Base-by-base conservation (phyloP, 2,797 vertebrate species). In the Epinephelus awoara region DNA sequence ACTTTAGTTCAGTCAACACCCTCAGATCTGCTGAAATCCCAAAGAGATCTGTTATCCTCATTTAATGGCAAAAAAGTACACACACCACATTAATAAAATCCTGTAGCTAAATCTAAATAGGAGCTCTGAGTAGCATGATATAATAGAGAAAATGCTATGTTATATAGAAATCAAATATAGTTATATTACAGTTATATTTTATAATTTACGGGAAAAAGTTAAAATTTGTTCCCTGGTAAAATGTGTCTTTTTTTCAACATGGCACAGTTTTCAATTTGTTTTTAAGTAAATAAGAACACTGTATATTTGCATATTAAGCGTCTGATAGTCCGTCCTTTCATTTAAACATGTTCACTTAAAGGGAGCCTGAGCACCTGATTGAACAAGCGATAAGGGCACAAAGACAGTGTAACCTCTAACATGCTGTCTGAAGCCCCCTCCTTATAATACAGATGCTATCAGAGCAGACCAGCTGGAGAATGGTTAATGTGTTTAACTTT, bases 401-500 rank as follows among this genome's bases (percentile, higher is more conserved):
- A 90, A 90, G 91, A 80, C 88, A 56, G 27, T 21, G 67, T 86
- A 62, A 92, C 88, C 89, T 92, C 92, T 12, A 88, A 59, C 87
- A 61, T 14, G 18, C 34, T 47, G 81, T 52, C 86, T 76, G 73
- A 74, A 67, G 75, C 50, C 59, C 42, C 63, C 57, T 76, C 62
- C 73, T 67, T 21, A 71, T 67, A 73, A 71, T 67, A 73, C 75
- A 88, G 87, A 93, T 89, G 81, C 87, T 91, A 91, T 92, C 86
- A 71, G 73, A 69, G 13, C 54, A 65, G 73, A 69, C 13, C 54
- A 65, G 78, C 75, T 55, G 47, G 46, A 78, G 62, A 88, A 79
- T 61, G 68, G 80, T 88, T 91, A 80, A 90, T 88, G 84, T 62
- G 67, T 88, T 90, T 87, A 91, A 92, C 89, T 89, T 91, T 87